These are phyloP conservation scores for Disparrhopalites patrizii DNA, from an alignment of 2,888 invertebrate genomes.

Conservation along the genomic window DNA sequence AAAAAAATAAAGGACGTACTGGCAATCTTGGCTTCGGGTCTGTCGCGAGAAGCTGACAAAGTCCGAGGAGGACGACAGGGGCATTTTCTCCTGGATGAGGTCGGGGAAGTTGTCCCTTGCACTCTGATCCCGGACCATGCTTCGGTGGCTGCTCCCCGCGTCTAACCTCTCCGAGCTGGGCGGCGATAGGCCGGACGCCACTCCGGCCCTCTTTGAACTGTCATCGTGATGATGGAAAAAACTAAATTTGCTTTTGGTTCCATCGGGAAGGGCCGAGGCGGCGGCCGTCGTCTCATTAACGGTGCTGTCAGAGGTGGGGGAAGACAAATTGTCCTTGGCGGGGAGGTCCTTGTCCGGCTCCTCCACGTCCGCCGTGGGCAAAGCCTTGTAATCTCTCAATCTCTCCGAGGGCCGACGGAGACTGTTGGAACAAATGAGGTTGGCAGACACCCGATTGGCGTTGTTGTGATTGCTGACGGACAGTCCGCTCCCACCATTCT, in stretches of 20 bases:
- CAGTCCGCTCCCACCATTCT: conserved; percentile 38
- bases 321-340: neutral
- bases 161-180: neutral
- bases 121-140: neutral
- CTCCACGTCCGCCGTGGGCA: conserved; percentile 43
- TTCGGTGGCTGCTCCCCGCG: neutral
- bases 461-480: conserved; percentile 16
- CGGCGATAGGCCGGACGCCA: too few species aligned
- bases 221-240: too few species aligned
- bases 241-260: too few species aligned
- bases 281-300: neutral
- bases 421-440: conserved; percentile 1
- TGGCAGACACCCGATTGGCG: neutral
- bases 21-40: conserved; percentile 29
- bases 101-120: conserved; percentile 36
- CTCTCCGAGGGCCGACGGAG: neutral
- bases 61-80: conserved; percentile 30
- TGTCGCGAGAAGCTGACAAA: conserved; percentile 41
- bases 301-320: neutral
- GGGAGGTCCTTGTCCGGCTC: conserved; percentile 26
- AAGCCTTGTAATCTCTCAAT: conserved; percentile 40
- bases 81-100: conserved; percentile 43
- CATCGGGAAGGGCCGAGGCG: neutral
- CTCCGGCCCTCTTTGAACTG: neutral
- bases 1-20: conserved; percentile 11